Conservation (phyloP, 1,140 invertebrate genomes). For the Sycobia sp. region DNA sequence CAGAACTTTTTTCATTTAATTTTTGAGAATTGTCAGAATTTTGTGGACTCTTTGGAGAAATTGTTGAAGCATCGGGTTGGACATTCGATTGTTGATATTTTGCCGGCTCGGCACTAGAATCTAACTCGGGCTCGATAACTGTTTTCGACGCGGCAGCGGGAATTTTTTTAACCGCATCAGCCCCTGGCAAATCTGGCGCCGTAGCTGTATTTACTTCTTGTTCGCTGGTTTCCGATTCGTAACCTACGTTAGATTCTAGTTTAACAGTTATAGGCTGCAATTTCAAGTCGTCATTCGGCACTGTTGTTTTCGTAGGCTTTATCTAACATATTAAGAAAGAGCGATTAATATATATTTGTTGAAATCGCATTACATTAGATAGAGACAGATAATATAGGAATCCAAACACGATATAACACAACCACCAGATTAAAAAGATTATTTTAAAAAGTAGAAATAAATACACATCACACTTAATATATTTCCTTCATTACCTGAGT, state of each 20-base stretch:
- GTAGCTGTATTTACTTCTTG: background rate
- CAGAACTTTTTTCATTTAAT: conserved; percentile 13
- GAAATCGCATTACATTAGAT: no score
- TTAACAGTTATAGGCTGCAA: conserved; percentile 39
- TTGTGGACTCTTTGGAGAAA: background rate
- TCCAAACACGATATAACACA: no score
- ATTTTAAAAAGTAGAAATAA: no score
- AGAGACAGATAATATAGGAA: no score
- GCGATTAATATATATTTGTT: no score
- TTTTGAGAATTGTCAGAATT: conserved; percentile 18
- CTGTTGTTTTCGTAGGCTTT: conserved; percentile 25
- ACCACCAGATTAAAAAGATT: no score
- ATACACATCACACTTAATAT: no score
- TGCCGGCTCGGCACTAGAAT: no score
- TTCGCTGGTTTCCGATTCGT: conserved; percentile 37
- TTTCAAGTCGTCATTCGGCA: conserved; percentile 40
- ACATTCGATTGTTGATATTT: conserved; percentile 1
- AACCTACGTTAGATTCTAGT: conserved; percentile 44
- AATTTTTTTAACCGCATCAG: conserved; percentile 4
- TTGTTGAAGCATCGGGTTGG: background rate
- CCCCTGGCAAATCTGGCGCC: background rate
- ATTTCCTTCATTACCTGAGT: conserved; percentile 53
- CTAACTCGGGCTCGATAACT: no score
- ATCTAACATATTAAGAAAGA: conserved; percentile 17
- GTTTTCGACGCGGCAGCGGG: background rate